These are phyloP conservation scores for Bolborhynchus lineola DNA, from an alignment of 2,113 vertebrate genomes.

Conservation along the genomic window DNA sequence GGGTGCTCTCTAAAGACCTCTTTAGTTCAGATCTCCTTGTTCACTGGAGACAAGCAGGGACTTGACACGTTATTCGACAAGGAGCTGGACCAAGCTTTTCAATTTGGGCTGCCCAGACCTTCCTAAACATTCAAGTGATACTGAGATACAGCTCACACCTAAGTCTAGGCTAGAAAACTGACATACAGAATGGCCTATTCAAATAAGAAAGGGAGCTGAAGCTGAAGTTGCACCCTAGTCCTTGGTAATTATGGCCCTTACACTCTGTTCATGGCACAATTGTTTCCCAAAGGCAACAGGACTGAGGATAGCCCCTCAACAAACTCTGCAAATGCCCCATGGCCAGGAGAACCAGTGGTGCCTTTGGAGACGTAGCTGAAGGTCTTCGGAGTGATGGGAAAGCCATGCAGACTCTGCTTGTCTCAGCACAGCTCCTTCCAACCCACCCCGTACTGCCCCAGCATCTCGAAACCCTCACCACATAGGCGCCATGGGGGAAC, in stretches of 20 bases:
- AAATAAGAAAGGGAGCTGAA: background rate
- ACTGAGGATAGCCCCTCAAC: background rate
- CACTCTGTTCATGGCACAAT: background rate
- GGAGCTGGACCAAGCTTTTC: background rate
- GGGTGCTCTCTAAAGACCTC: background rate
- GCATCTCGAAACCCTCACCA: background rate
- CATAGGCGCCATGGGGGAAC: background rate
- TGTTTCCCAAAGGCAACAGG: background rate
- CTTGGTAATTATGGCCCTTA: background rate
- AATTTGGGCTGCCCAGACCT: background rate
- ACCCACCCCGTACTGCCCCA: background rate
- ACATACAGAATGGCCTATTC: background rate
- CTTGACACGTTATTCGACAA: background rate
- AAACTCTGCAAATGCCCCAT: background rate
- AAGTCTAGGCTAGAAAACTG: background rate
- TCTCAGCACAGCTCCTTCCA: background rate
- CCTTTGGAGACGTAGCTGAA: background rate
- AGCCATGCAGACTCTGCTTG: background rate
- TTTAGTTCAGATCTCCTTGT: background rate
- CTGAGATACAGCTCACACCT: background rate
- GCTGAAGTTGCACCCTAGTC: background rate
- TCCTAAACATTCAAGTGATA: background rate
- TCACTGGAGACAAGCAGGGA: background rate
- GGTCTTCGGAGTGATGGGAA: background rate
- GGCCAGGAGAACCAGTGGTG: background rate